phyloP scores from a whole-genome alignment of 2,888 invertebrate genomes.

The Cataglyphis rosenhaueri region DNA sequence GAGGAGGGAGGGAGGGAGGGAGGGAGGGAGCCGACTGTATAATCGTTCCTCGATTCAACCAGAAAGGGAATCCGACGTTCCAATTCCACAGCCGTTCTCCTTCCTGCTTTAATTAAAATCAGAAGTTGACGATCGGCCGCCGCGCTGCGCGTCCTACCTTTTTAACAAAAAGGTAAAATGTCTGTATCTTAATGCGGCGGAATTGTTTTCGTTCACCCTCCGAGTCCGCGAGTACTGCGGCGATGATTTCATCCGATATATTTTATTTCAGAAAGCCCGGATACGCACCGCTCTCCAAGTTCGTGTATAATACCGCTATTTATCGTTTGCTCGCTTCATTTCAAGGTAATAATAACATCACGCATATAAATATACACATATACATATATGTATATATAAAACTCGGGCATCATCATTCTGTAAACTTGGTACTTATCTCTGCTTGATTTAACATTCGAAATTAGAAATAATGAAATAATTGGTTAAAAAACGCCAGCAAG shows the following conservation, averaged over 20 bases:
- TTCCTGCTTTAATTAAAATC: constrained; percentile 81
- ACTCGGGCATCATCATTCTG: background rate
- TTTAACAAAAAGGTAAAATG: constrained; percentile 48
- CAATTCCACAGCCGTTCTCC: constrained; percentile 78
- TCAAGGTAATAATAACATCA: background rate
- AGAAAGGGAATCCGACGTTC: constrained; percentile 77
- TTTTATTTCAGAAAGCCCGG: constrained; percentile 36
- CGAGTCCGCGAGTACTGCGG: constrained; percentile 24
- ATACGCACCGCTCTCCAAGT: background rate
- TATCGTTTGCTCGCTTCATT: constrained; percentile 13
- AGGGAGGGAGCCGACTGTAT: constrained; percentile 60
- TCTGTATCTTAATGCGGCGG: constrained; percentile 46
- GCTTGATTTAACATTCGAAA: background rate
- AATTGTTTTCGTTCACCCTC: constrained; percentile 56
- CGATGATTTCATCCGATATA: constrained; percentile 46
- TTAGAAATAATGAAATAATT: constrained; percentile 15
- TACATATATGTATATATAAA: background rate
- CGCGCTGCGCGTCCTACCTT: constrained; percentile 50
- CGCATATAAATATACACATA: background rate
- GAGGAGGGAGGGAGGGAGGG: constrained; percentile 21
- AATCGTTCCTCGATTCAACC: constrained; percentile 77
- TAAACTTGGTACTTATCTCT: constrained; percentile 7
- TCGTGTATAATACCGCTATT: constrained; percentile 14
- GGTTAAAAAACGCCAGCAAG: background rate
- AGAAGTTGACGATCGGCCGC: constrained; percentile 64